Conservation (phyloP, 2,888 invertebrate genomes). For the Spodoptera picta region DNA sequence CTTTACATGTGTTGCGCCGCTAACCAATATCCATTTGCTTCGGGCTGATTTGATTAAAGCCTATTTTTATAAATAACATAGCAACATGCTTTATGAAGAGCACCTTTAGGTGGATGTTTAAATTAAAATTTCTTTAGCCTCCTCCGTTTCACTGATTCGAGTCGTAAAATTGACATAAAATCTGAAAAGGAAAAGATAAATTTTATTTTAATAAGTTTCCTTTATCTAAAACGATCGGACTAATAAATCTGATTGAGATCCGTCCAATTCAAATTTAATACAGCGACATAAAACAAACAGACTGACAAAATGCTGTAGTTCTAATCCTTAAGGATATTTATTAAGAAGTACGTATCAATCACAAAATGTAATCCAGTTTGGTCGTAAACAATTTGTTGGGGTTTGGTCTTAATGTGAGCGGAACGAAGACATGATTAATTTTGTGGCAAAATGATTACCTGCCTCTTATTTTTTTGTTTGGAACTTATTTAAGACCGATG, state of each 20-base stretch:
- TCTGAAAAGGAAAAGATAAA: slow-evolving; percentile 66
- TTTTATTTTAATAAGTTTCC: slow-evolving; percentile 72
- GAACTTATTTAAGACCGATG: too few species aligned
- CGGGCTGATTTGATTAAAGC: slow-evolving; percentile 78
- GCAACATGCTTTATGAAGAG: slow-evolving; percentile 52
- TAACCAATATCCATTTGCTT: slow-evolving; percentile 83
- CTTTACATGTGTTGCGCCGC: slow-evolving; percentile 84
- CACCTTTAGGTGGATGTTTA: slow-evolving; percentile 28
- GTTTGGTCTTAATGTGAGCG: slow-evolving; percentile 35
- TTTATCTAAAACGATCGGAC: slow-evolving; percentile 68
- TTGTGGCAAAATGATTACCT: not conserved
- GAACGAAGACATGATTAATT: slow-evolving; percentile 4
- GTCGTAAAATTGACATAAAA: slow-evolving; percentile 67
- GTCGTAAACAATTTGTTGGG: slow-evolving; percentile 79
- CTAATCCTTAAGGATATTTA: slow-evolving; percentile 75
- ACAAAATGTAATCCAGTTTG: slow-evolving; percentile 81
- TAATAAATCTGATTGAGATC: slow-evolving; percentile 69
- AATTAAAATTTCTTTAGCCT: slow-evolving; percentile 52
- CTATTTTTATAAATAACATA: slow-evolving; percentile 71
- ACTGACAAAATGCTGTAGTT: slow-evolving; percentile 68
- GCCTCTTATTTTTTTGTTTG: too few species aligned
- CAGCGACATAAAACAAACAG: slow-evolving; percentile 75
- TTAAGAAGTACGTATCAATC: slow-evolving; percentile 84
- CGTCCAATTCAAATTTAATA: slow-evolving; percentile 72
- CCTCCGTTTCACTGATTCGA: slow-evolving; percentile 54